These are phyloP conservation scores for Vulpes ferrilata DNA, from an alignment of 2,113 vertebrate genomes.

Conservation along the genomic window DNA sequence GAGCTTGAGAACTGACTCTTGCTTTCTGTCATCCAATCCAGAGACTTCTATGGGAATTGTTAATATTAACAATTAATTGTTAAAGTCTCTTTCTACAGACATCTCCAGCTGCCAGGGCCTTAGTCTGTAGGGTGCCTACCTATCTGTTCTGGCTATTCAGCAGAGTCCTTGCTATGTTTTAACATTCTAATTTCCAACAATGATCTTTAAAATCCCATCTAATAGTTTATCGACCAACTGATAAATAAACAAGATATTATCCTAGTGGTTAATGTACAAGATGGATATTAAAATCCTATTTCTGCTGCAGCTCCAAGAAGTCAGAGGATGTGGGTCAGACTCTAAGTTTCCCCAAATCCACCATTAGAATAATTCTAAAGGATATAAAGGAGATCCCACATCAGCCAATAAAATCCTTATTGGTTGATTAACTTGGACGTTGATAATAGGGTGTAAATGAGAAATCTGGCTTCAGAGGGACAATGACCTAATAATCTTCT, in stretches of 20 bases:
- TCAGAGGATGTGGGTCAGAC: background rate
- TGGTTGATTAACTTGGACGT: background rate
- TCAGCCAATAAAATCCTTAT: background rate
- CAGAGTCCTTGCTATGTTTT: background rate
- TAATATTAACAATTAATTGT: too few relatives aligned
- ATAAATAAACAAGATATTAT: slow-evolving; percentile 50
- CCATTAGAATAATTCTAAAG: slow-evolving; percentile 32
- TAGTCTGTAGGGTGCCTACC: background rate
- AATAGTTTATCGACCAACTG: slow-evolving; percentile 34
- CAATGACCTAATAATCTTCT: background rate
- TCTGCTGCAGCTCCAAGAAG: background rate
- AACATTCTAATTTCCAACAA: background rate
- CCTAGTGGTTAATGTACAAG: slow-evolving; percentile 4
- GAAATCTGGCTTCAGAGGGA: slow-evolving; percentile 14
- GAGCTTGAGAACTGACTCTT: background rate
- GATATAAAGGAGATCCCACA: background rate
- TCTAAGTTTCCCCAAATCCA: background rate
- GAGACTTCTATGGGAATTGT: background rate
- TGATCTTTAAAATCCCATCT: slow-evolving; percentile 39
- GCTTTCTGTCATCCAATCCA: background rate
- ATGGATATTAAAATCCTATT: background rate
- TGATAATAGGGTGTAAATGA: background rate
- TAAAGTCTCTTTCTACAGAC: background rate
- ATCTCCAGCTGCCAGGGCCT: background rate
- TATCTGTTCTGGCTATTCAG: background rate